Base-by-base conservation (phyloP, 2,113 vertebrate genomes). In the Alectura lathami region DNA sequence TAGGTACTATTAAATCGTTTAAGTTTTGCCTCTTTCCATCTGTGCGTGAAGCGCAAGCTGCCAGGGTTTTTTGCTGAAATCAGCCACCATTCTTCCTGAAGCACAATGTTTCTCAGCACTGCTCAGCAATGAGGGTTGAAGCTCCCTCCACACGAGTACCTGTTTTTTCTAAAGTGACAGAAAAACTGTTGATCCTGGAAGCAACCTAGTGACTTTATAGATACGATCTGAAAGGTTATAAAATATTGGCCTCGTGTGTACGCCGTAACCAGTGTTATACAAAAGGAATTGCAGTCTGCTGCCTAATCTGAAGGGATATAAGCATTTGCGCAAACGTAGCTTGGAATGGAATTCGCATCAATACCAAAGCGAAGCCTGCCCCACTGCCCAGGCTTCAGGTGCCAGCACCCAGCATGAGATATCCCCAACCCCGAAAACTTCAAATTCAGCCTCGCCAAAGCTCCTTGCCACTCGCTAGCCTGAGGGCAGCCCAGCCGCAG, bases 211-310 rank as follows among this genome's bases (percentile, higher is more conserved):
- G 51, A 64, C 56, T 82, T 72, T 0, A 15, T 7, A 45, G 59
- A 5, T 40, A 6, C 8, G 6, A 1, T 18, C 2, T 2, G 48
- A 42, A 53, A 22, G 21, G 4, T 60, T 4, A 14, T 3, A 8
- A 13, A 64, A 29, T 14, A 7, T 3, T 51, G 53, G 32, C 45
- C 36, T 48, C 2, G 38, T 6, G 1, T 0, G 0, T 26, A 3
- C 12, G 66, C 67, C 48, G 48, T 43, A 34, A 24, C 5, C 1
- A 0, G 27, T 56, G 74, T 3, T 12, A 0, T 4, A 11, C 8
- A 14, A 27, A 30, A 13, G 43, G 59, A 26, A 9, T n/a, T 48
- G 45, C 57, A 63, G 60, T 2, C 32, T 2, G 2, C 6, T 34
- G 40, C 67, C 53, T n/a, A 8, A 5, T 11, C 40, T 10, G 48